These are phyloP conservation scores for Phymanthus crucifer DNA, from an alignment of 92 coral and sea anemone species.

Conservation along the genomic window DNA sequence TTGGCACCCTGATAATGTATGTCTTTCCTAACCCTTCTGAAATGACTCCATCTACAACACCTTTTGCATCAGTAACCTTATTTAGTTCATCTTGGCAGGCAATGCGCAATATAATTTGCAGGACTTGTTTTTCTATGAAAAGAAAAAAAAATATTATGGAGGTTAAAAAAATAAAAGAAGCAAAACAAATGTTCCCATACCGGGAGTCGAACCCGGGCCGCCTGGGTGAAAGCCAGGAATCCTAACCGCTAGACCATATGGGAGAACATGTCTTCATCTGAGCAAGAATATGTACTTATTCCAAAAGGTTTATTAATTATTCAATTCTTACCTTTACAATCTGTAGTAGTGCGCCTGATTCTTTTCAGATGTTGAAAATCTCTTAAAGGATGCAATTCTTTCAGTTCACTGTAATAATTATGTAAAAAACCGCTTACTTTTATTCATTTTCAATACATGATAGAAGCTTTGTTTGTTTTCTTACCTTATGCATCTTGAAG, in stretches of 20 bases:
- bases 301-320: background rate
- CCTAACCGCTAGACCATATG: constrained; percentile 99
- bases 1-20: constrained; percentile 67
- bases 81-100: constrained; percentile 8
- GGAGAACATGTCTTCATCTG: constrained; percentile 43
- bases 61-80: background rate
- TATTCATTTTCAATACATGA: background rate
- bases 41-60: constrained; percentile 11
- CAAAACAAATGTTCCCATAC: constrained; percentile 76
- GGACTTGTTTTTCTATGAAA: constrained; percentile 45
- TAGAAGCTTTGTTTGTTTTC: background rate
- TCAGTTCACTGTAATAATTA: constrained; percentile 54
- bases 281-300: background rate
- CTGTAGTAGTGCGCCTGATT: constrained; percentile 24
- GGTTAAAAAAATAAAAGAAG: constrained; percentile 50
- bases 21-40: constrained; percentile 62
- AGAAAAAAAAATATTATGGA: background rate
- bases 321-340: constrained; percentile 9
- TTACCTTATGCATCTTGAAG: constrained; percentile 80
- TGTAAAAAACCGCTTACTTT: background rate
- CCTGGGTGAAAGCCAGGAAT: constrained; percentile 99
- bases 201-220: constrained; percentile 99
- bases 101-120: constrained; percentile 52
- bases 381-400: constrained; percentile 49
- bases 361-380: constrained; percentile 76